Percentiles rank a stretch among this genome's conserved stretches.
Evolutionary conservation across 2,797 vertebrate species (phyloP).

Genomic region (Eurystomus glaucurus): DNA sequence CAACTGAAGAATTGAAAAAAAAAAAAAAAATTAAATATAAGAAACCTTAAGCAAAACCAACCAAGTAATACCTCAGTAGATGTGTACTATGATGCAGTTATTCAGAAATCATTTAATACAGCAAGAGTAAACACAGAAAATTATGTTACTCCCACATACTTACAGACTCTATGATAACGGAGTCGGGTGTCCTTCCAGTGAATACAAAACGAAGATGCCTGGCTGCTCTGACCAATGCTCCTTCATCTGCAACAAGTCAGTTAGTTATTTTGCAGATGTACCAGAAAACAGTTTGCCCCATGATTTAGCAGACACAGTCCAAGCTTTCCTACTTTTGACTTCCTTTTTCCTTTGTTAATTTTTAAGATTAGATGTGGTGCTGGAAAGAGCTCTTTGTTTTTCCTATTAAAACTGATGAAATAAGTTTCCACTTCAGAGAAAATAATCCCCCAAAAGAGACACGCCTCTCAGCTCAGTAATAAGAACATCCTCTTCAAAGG

Average conservation of each 20-base stretch:
- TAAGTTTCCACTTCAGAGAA: neutral
- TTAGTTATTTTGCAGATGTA: neutral
- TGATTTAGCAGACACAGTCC: neutral
- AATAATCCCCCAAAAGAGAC: neutral
- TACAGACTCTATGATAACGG: slow-evolving; percentile 93
- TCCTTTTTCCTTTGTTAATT: neutral
- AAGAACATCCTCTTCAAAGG: neutral
- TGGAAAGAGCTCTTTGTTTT: neutral
- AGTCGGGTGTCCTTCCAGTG: slow-evolving; percentile 95
- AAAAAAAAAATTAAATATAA: neutral
- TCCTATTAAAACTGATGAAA: neutral
- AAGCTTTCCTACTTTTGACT: neutral
- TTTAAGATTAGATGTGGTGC: neutral
- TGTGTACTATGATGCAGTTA: neutral
- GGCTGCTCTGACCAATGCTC: slow-evolving; percentile 95
- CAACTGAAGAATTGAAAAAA: slow-evolving; percentile 80
- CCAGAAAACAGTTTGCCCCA: neutral
- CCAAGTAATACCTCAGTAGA: neutral
- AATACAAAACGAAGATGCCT: slow-evolving; percentile 93
- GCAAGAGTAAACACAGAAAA: neutral
- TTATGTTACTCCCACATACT: slow-evolving; percentile 68
- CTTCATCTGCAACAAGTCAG: slow-evolving; percentile 89
- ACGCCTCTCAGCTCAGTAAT: neutral
- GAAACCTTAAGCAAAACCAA: neutral
- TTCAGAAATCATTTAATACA: neutral